Percentiles rank a stretch among this genome's conserved stretches.
phyloP scores from a whole-genome alignment of 1,140 invertebrate genomes.

The Tetramorium alpestre region DNA sequence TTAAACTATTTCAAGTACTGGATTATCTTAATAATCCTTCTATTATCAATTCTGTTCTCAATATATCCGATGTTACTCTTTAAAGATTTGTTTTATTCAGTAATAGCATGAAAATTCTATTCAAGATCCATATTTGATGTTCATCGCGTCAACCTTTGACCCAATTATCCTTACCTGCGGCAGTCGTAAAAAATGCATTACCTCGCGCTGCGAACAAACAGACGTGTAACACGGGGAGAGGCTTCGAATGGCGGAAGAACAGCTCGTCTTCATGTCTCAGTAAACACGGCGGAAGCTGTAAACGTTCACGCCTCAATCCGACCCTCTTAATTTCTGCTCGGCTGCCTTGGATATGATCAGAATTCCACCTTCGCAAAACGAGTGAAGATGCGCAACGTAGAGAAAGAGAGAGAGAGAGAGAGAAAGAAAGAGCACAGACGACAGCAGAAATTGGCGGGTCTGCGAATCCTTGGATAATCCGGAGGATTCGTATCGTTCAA shows the following conservation, averaged over 20 bases:
- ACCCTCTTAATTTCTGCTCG: conserved; percentile 66
- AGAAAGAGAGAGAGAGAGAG: too few relatives aligned
- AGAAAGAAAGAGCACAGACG: background rate
- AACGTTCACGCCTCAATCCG: conserved; percentile 62
- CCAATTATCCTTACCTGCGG: background rate
- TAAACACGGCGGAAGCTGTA: conserved; percentile 62
- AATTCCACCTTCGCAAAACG: conserved; percentile 53
- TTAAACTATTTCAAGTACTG: background rate
- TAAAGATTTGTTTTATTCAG: background rate
- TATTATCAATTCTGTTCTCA: background rate
- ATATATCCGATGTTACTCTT: background rate
- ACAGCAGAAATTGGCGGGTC: conserved; percentile 30
- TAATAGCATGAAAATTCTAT: background rate
- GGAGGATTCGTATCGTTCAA: conserved; percentile 49
- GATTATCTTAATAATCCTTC: background rate
- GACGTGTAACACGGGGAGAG: background rate
- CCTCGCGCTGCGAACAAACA: background rate
- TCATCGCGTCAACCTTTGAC: background rate
- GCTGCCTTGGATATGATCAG: conserved; percentile 64
- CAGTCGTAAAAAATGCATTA: background rate
- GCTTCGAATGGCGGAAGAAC: conserved; percentile 38
- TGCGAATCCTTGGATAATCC: background rate
- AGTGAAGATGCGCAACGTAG: background rate
- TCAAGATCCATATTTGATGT: background rate
- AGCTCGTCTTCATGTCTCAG: conserved; percentile 49